A percentile compares a stretch with the other conserved stretches of the same genome.
phyloP scores from a whole-genome alignment of 1,140 invertebrate genomes.

The Adelges cooleyi region DNA sequence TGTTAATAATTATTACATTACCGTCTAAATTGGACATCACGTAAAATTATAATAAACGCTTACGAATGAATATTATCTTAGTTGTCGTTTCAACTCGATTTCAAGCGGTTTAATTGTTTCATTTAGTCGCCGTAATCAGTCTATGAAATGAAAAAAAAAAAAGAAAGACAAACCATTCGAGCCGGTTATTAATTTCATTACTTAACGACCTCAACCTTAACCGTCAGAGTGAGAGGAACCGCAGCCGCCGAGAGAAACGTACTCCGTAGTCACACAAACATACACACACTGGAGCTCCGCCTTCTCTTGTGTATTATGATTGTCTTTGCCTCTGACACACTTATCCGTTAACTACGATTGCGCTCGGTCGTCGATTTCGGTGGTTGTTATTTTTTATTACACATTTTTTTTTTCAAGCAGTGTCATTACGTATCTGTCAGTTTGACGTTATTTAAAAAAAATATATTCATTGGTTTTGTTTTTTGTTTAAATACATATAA shows the following conservation, averaged over 20 bases:
- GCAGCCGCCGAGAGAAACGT: constrained; percentile 6
- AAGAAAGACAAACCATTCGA: background rate
- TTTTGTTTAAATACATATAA: no score
- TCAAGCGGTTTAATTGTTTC: no score
- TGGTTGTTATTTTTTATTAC: background rate
- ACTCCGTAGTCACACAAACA: background rate
- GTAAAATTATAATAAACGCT: no score
- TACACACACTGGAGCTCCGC: background rate
- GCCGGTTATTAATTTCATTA: constrained; percentile 6
- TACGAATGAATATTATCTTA: no score
- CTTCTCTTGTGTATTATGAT: background rate
- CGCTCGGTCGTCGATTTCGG: background rate
- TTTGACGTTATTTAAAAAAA: no score
- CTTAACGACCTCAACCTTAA: constrained; percentile 26
- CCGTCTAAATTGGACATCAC: no score
- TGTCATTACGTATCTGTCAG: background rate
- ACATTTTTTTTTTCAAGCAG: background rate
- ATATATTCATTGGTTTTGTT: no score
- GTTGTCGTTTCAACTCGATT: no score
- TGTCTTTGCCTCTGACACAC: constrained; percentile 13
- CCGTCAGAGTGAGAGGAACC: constrained; percentile 16
- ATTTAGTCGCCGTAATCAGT: no score
- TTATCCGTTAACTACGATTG: constrained; percentile 14
- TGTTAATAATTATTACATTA: no score
- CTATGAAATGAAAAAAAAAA: background rate